Conservation (phyloP, 2,113 vertebrate genomes). For the Hypocryptadius cinnamomeus region DNA sequence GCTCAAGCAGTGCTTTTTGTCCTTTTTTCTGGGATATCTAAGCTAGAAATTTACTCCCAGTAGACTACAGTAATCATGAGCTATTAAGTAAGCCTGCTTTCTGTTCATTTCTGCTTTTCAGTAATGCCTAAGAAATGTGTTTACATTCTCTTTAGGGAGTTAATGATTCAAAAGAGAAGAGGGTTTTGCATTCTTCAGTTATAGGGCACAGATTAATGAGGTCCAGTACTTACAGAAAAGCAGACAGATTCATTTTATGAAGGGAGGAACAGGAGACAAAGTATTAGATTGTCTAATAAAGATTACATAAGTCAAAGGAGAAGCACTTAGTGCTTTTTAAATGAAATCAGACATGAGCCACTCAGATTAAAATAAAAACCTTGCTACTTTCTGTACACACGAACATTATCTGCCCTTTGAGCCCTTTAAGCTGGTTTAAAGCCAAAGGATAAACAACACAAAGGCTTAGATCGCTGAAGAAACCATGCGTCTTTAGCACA, state of each 20-base stretch:
- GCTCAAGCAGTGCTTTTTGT: neutral
- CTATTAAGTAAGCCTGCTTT: neutral
- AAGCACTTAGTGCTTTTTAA: conserved; percentile 21
- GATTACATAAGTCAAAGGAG: conserved; percentile 8
- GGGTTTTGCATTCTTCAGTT: neutral
- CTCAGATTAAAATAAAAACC: conserved; percentile 14
- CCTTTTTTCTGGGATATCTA: neutral
- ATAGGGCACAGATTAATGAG: neutral
- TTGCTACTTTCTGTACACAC: neutral
- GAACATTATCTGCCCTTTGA: neutral
- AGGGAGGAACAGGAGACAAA: neutral
- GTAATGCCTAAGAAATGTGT: neutral
- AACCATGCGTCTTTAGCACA: neutral
- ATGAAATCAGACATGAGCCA: neutral
- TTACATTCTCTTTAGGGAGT: neutral
- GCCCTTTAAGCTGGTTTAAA: neutral
- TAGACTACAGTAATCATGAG: neutral
- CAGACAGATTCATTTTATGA: conserved; percentile 16
- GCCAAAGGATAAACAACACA: neutral
- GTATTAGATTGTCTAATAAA: conserved; percentile 28
- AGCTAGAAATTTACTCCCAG: neutral
- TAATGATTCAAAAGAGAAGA: neutral
- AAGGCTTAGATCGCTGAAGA: neutral
- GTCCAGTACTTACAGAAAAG: neutral
- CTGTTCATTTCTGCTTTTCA: neutral